A percentile compares a stretch with the other conserved stretches of the same genome.
These are phyloP conservation scores for Rhabditoides inermis DNA, from an alignment of 2,888 invertebrate genomes.

Conservation along the genomic window DNA sequence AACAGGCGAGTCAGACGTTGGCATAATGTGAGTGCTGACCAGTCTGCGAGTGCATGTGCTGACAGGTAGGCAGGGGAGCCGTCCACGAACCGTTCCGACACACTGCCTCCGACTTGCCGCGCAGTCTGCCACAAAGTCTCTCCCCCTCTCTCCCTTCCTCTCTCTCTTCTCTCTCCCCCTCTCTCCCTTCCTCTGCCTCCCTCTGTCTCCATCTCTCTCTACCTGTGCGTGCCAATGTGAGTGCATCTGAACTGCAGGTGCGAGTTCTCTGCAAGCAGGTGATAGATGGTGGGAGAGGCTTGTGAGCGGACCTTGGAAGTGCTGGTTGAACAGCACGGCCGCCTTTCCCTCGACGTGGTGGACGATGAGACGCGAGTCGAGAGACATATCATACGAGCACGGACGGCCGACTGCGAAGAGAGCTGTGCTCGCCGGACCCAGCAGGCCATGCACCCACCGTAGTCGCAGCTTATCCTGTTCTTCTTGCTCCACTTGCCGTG, in stretches of 20 bases:
- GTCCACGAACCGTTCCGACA: constrained; percentile 28
- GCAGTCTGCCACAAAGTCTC: constrained; percentile 6
- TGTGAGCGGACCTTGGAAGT: constrained; percentile 27
- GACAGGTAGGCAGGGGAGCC: constrained; percentile 22
- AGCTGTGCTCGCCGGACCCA: too few relatives aligned
- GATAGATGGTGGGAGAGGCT: too few relatives aligned
- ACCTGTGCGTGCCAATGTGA: constrained; percentile 31
- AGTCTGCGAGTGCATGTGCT: too few relatives aligned
- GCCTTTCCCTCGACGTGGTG: constrained; percentile 37
- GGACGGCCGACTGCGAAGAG: constrained; percentile 25
- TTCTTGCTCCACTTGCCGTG: too few relatives aligned
- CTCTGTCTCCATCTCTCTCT: constrained; percentile 11
- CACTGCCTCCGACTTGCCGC: constrained; percentile 19
- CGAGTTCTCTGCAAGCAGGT: constrained; percentile 20
- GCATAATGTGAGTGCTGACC: too few relatives aligned
- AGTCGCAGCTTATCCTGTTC: too few relatives aligned
- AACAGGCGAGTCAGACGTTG: too few relatives aligned
- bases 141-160: background rate
- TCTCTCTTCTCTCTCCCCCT: background rate
- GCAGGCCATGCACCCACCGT: too few relatives aligned
- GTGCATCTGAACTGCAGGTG: constrained; percentile 38
- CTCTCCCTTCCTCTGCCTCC: background rate
- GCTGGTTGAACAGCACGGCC: constrained; percentile 44
- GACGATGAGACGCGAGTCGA: constrained; percentile 26
- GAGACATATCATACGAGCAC: constrained; percentile 32